These are phyloP conservation scores for Nomada hirtipes DNA, from an alignment of 2,888 invertebrate species.

Conservation along the genomic window DNA sequence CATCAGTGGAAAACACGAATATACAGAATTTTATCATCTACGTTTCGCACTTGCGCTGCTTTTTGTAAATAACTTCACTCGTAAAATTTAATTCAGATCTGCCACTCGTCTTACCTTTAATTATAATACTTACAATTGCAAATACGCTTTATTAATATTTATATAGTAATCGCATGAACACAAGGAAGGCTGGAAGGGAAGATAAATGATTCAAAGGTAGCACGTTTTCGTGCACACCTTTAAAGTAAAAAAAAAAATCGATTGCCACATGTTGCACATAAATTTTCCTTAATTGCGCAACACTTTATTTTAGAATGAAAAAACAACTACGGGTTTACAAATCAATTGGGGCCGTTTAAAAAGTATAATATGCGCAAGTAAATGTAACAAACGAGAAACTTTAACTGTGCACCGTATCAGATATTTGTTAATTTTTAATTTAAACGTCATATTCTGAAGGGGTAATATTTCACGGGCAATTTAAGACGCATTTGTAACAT, in stretches of 20 bases:
- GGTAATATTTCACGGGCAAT: neutral
- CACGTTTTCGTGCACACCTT: no score
- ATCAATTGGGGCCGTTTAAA: no score
- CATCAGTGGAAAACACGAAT: neutral
- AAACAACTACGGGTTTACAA: no score
- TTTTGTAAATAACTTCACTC: neutral
- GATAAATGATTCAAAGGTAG: no score
- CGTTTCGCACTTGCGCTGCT: neutral
- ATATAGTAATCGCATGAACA: neutral
- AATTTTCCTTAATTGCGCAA: no score
- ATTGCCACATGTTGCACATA: no score
- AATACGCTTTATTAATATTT: neutral
- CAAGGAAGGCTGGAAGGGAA: no score
- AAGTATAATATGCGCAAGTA: no score
- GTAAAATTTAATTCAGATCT: no score
- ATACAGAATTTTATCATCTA: neutral
- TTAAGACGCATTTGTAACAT: slow-evolving; percentile 23
- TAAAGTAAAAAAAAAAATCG: no score
- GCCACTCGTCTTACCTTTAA: no score
- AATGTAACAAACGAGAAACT: neutral
- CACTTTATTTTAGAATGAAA: no score
- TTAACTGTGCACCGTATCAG: neutral
- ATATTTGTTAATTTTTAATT: neutral
- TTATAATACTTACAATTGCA: neutral
- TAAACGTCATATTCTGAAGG: neutral